These are phyloP conservation scores for Potorous gilbertii DNA, from an alignment of 2,797 vertebrate species.

Conservation along the genomic window DNA sequence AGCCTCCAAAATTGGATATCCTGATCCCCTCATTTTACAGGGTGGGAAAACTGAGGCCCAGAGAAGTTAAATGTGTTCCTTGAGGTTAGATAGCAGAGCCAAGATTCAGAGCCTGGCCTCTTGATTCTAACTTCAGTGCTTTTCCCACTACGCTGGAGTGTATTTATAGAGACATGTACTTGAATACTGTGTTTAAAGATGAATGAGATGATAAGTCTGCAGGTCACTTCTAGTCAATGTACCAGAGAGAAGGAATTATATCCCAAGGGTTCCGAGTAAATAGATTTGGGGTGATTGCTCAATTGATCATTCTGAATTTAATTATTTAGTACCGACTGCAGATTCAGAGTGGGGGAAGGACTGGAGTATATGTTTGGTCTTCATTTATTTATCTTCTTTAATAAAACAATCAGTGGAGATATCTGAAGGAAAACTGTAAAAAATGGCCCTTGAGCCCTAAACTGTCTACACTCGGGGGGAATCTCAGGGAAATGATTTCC, in stretches of 20 bases:
- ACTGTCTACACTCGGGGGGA: not conserved
- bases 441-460: not conserved
- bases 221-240: not conserved
- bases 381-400: slow-evolving; percentile 51
- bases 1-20: not conserved
- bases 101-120: not conserved
- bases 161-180: slow-evolving; percentile 55
- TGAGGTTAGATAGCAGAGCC: not conserved
- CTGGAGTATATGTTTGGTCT: slow-evolving; percentile 22
- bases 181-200: slow-evolving; percentile 1
- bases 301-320: slow-evolving; percentile 70
- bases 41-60: not conserved
- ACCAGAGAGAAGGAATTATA: slow-evolving; percentile 41
- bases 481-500: slow-evolving; percentile 4
- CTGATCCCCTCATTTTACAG: not conserved
- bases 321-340: slow-evolving; percentile 55
- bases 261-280: slow-evolving; percentile 46
- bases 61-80: not conserved
- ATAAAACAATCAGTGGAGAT: slow-evolving; percentile 14
- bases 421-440: slow-evolving; percentile 34
- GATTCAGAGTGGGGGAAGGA: slow-evolving; percentile 12
- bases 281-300: slow-evolving; percentile 43
- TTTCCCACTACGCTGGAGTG: not conserved
- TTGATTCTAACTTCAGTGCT: not conserved
- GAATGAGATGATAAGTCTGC: not conserved